Evolutionary conservation across 2,888 invertebrate species (phyloP).

Genomic region (Aspidiotus rigidus): DNA sequence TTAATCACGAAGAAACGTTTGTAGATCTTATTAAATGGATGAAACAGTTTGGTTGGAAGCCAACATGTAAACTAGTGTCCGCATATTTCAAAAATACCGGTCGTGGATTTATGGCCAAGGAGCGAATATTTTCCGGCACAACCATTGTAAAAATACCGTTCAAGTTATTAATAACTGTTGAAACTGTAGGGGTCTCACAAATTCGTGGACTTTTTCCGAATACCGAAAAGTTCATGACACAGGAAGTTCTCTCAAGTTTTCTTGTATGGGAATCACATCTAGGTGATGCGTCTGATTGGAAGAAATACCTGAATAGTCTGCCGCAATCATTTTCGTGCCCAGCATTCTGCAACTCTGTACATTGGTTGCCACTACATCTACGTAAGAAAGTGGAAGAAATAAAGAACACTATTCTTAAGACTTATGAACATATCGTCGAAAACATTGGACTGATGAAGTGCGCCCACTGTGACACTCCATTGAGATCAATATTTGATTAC

Average conservation of each 20-base stretch:
- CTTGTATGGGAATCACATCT: constrained; percentile 58
- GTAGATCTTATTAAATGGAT: constrained; percentile 42
- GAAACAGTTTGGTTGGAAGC: constrained; percentile 52
- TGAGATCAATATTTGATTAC: constrained; percentile 48
- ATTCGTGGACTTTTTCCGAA: constrained; percentile 39
- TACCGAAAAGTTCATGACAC: constrained; percentile 47
- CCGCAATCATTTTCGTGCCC: constrained; percentile 59
- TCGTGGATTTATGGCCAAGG: constrained; percentile 61
- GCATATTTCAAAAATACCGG: constrained; percentile 58
- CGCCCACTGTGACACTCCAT: constrained; percentile 43
- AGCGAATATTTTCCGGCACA: constrained; percentile 49
- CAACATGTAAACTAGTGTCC: constrained; percentile 50
- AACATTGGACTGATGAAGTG: constrained; percentile 44
- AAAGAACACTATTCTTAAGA: constrained; percentile 48
- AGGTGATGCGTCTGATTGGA: constrained; percentile 50
- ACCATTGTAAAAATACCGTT: constrained; percentile 38
- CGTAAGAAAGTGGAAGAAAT: constrained; percentile 51
- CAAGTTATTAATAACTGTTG: constrained; percentile 38
- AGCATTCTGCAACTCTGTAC: constrained; percentile 51
- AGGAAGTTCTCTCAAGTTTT: constrained; percentile 65
- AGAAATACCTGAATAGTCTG: constrained; percentile 58
- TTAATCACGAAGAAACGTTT: constrained; percentile 31
- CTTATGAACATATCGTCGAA: constrained; percentile 45
- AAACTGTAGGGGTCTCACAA: constrained; percentile 39
- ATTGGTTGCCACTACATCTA: constrained; percentile 43